Base-by-base conservation (phyloP, 2,797 vertebrate species). In the Ibycter americanus region DNA sequence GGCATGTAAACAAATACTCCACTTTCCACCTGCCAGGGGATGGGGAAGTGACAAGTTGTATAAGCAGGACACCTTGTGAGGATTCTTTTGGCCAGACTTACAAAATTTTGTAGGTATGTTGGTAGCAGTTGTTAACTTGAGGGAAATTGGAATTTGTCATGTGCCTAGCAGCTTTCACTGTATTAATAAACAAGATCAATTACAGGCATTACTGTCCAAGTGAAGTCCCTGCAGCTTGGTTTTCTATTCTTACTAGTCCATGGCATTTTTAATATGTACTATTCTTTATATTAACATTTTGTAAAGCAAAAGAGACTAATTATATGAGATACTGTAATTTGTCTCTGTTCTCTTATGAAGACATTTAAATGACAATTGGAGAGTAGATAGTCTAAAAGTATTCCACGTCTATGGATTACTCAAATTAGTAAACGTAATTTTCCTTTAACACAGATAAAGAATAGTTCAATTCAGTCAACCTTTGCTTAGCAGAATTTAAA, bases 181-280 rank as follows among this genome's bases (percentile, higher is more conserved):
- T 77, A 63, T 84, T 70, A 87, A 89, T 81, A 89, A 95, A 66
- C 44, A 83, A 62, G 67, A 70, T 80, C 77, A 94, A 73, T 93
- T 89, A 89, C 89, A 82, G 52, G 59, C 52, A 80, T 15, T 82
- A 58, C 27, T 90, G 55, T 31, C 44, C 0, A 19, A 77, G 14
- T 76, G 47, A 84, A 77, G 77, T 67, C 22, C 46, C 87, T 83
- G 49, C 32, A 76, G 61, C 46, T 82, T 91, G 34, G 18, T 52
- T 87, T 87, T 79, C 40, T 92, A 20, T 84, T 70, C 34, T 58
- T 86, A 13, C 14, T 80, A 22, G 25, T 62, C 55, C 2, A 3
- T 77, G 31, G 31, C 23, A 31, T 81, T 92, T 21, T 32, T 77
- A 21, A 8, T 58, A 34, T 4, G 0, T 44, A 15, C 56, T 80